A percentile compares a stretch with the other conserved stretches of the same genome.
phyloP scores from a whole-genome alignment of 2,797 vertebrate genomes.

The Intellagama lesueurii region DNA sequence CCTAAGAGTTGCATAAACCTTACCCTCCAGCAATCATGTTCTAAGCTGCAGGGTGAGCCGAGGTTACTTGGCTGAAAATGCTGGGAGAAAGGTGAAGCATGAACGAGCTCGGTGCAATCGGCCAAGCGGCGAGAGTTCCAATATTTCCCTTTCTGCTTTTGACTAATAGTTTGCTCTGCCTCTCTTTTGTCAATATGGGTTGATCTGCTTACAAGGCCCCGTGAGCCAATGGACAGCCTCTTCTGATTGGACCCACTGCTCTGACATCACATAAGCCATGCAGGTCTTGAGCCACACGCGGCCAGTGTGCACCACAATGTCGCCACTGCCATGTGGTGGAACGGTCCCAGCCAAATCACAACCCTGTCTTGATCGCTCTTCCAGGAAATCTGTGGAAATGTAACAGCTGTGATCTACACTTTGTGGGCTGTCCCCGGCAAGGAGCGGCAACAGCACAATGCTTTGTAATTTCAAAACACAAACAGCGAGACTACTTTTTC shows the following conservation, averaged over 20 bases:
- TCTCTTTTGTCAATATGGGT: background rate
- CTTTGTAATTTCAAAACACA: background rate
- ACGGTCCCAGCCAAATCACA: no score
- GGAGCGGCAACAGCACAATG: background rate
- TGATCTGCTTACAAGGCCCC: background rate
- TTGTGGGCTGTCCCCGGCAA: background rate
- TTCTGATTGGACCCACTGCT: background rate
- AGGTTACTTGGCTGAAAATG: background rate
- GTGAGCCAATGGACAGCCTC: background rate
- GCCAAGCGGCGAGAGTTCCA: background rate
- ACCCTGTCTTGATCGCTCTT: no score
- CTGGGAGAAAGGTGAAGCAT: background rate
- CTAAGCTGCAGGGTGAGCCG: background rate
- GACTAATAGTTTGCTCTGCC: background rate
- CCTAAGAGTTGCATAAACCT: background rate
- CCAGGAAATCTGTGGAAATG: background rate
- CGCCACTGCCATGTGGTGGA: no score
- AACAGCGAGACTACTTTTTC: no score
- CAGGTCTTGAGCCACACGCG: no score
- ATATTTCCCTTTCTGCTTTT: background rate
- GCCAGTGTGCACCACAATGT: no score
- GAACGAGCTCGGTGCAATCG: background rate
- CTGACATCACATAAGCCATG: background rate
- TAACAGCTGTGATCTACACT: no score
- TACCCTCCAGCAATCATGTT: background rate